phyloP scores from a whole-genome alignment of 2,888 invertebrate species.

The Drosophila borealis region DNA sequence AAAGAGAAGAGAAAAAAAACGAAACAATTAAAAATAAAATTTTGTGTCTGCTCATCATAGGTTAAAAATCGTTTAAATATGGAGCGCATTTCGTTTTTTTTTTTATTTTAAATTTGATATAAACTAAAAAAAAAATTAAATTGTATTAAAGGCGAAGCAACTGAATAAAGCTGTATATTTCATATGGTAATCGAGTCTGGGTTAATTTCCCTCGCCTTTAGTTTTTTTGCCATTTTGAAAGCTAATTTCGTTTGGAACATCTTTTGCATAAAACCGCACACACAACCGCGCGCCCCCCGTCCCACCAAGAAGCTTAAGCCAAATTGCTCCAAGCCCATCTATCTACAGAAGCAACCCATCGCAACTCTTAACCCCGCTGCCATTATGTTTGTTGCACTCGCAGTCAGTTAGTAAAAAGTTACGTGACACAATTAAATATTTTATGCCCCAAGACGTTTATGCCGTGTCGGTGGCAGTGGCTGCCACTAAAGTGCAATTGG shows the following conservation, averaged over 20 bases:
- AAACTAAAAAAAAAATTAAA: conserved; percentile 50
- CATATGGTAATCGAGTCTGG: conserved; percentile 65
- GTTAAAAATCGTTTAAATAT: conserved; percentile 44
- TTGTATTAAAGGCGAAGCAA: conserved; percentile 65
- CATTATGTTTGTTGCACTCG: conserved; percentile 37
- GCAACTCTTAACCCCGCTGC: not conserved
- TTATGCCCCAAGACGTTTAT: conserved; percentile 80
- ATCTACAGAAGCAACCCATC: conserved; percentile 9
- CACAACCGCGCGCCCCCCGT: not conserved
- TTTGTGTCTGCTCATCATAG: conserved; percentile 74
- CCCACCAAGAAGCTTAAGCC: conserved; percentile 44
- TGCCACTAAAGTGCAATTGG: conserved; percentile 78
- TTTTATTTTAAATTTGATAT: conserved; percentile 57
- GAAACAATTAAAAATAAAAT: conserved; percentile 37
- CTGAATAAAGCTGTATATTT: conserved; percentile 79
- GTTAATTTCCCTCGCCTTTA: conserved; percentile 10
- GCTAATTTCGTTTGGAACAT: conserved; percentile 38
- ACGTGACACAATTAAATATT: conserved; percentile 80
- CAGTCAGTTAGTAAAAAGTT: conserved; percentile 76
- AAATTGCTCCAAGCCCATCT: conserved; percentile 37
- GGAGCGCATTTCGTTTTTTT: conserved; percentile 43
- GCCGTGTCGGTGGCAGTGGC: conserved; percentile 60
- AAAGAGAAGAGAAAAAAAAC: conserved; percentile 29
- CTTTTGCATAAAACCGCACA: conserved; percentile 57
- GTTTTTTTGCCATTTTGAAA: conserved; percentile 23